phyloP scores from a whole-genome alignment of 2,113 vertebrate species.

The Larimichthys crocea region DNA sequence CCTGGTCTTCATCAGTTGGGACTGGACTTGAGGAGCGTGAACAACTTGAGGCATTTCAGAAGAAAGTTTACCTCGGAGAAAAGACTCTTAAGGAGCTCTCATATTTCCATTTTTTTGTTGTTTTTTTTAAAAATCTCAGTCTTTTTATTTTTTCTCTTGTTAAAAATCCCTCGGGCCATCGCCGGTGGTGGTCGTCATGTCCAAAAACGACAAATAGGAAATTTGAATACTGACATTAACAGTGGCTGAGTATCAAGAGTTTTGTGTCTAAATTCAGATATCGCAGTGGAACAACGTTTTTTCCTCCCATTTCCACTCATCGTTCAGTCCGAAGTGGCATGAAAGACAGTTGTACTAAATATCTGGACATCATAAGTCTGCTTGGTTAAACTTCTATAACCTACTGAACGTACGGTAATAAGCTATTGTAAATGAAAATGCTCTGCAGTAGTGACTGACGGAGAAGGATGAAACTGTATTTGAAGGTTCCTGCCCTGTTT shows the following conservation, averaged over 20 bases:
- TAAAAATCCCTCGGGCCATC: slow-evolving; percentile 54
- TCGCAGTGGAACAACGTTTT: slow-evolving; percentile 48
- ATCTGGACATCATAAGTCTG: slow-evolving; percentile 61
- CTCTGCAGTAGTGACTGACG: slow-evolving; percentile 85
- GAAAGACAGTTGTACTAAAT: slow-evolving; percentile 61
- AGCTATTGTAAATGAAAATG: slow-evolving; percentile 65
- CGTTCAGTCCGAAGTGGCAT: slow-evolving; percentile 68
- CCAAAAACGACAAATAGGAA: slow-evolving; percentile 67
- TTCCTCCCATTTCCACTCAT: slow-evolving; percentile 58
- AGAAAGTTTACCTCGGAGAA: slow-evolving; percentile 79
- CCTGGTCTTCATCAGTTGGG: slow-evolving; percentile 42
- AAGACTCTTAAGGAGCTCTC: slow-evolving; percentile 75
- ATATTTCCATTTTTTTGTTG: slow-evolving; percentile 77
- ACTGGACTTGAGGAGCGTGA: slow-evolving; percentile 51
- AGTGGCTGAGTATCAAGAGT: slow-evolving; percentile 52
- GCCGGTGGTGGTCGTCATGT: slow-evolving; percentile 67
- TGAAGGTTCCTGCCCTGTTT: slow-evolving; percentile 98
- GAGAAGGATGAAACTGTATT: slow-evolving; percentile 88
- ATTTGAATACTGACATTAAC: slow-evolving; percentile 22
- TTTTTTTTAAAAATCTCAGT: slow-evolving; percentile 6
- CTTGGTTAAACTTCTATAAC: slow-evolving; percentile 63
- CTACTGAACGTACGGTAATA: slow-evolving; percentile 67
- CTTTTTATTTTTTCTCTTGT: slow-evolving; percentile 57
- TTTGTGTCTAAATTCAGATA: slow-evolving; percentile 58
- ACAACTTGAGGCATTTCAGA: slow-evolving; percentile 69